Evolutionary conservation across 1,140 invertebrate genomes (phyloP), one percentile per base, ranked within the genome.

Genomic region (Brachionus koreanus): DNA sequence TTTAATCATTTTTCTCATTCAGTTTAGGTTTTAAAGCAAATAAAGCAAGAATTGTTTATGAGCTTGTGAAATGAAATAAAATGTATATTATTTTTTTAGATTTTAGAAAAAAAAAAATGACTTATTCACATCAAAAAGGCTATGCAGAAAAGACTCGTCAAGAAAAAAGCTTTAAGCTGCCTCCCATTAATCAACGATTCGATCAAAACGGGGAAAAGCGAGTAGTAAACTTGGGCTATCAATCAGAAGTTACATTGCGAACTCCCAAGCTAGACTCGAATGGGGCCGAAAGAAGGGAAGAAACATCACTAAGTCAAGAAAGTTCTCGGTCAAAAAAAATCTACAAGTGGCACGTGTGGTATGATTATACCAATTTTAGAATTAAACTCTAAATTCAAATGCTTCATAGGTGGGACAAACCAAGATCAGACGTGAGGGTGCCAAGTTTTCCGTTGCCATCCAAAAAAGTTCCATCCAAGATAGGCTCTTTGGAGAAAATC

Each of bases 391-490:
- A 3, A 16, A 29, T 29, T 29, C 29, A 29, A 29, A 29, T 29
- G 49, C 9, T 7, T 19, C 19, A 6, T 23, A 57, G 49, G 76
- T 79, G 76, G 76, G 76, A 79, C 12, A 79, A 79, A 25, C 19
- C 49, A 16, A 42, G 23, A 12, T 79, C 76, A 61, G 25, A 79
- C 12, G 33, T 79, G 5, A 57, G 76, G 57, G 76, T 79, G 5
- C 76, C 76, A 39, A 29, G 46, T 5, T 79, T 39, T 61, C 7
- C 76, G 12, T 42, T 79, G 49, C 49, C 76, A 19, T 25, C 33
- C 9, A 57, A 65, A 37, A 7, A 79, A 29, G 76, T 79, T 3
- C 76, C 76, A 19, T 79, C 76, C 37, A 79, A 61, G 61, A 79
- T 79, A 16, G 76, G 76, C 2, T 79, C 76, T n/a, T 42, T 79